These are phyloP conservation scores for Linepithema humile DNA, from an alignment of 1,140 invertebrate species.

Conservation along the genomic window DNA sequence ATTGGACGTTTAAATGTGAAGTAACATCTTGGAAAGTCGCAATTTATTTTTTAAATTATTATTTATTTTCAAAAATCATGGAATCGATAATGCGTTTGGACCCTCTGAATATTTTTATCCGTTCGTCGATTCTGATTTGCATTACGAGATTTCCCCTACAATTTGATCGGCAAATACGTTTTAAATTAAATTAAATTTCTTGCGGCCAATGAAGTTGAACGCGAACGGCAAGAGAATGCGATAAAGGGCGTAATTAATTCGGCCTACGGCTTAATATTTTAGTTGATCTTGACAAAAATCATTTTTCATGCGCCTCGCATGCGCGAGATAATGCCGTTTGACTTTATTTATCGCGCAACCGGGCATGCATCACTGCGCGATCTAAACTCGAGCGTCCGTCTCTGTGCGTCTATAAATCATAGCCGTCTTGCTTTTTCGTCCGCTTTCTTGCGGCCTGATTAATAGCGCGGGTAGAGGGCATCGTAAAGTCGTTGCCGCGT, in stretches of 20 bases:
- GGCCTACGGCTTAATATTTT: constrained; percentile 38
- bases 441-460: constrained; percentile 39
- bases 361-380: constrained; percentile 25
- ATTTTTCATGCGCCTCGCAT: constrained; percentile 26
- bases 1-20: too few relatives aligned
- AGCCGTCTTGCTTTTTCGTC: constrained; percentile 28
- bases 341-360: constrained; percentile 39
- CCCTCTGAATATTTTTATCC: background rate
- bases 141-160: background rate
- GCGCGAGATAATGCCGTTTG: constrained; percentile 27
- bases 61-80: too few relatives aligned
- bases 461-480: constrained; percentile 34
- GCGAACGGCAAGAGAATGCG: background rate
- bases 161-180: background rate
- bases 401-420: constrained; percentile 42
- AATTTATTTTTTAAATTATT: too few relatives aligned
- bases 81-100: too few relatives aligned
- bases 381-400: constrained; percentile 38
- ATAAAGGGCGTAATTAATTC: constrained; percentile 39
- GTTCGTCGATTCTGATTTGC: background rate
- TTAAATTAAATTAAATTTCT: constrained; percentile 37
- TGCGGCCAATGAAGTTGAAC: background rate
- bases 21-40: too few relatives aligned
- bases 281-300: constrained; percentile 16
- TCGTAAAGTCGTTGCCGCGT: constrained; percentile 16